A percentile compares a stretch with the other conserved stretches of the same genome.
Conservation (phyloP, 2,113 vertebrate genomes). For the Scartelaos histophorus region DNA sequence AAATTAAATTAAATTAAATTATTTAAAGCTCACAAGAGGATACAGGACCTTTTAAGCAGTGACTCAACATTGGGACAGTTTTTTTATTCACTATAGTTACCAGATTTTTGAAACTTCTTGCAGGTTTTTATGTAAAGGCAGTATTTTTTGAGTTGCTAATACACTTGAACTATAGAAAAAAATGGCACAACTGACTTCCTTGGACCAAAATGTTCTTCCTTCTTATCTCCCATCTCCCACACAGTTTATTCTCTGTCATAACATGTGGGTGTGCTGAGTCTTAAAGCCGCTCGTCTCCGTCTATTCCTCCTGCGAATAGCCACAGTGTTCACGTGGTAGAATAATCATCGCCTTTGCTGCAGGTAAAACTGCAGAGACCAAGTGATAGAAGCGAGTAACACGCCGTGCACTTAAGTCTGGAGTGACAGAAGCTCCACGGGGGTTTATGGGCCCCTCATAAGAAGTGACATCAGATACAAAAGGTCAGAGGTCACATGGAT, state of each 20-base stretch:
- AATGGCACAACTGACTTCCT: too few species aligned
- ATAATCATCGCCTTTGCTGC: constrained; percentile 26
- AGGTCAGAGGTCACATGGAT: constrained; percentile 38
- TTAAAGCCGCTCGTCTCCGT: constrained; percentile 35
- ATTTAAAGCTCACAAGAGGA: too few species aligned
- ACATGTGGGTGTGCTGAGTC: constrained; percentile 56
- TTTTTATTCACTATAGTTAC: too few species aligned
- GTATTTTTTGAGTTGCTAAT: too few species aligned
- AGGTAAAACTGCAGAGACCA: neutral
- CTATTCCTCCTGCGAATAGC: constrained; percentile 32
- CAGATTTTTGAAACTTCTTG: too few species aligned
- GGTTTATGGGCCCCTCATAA: constrained; percentile 24
- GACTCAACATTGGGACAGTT: too few species aligned
- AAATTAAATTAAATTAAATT: too few species aligned
- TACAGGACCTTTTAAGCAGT: too few species aligned
- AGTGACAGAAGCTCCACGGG: constrained; percentile 18
- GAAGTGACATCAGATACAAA: constrained; percentile 45
- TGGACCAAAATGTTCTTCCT: too few species aligned
- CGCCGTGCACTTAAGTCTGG: constrained; percentile 15
- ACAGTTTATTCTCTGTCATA: constrained; percentile 33
- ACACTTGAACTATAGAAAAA: too few species aligned
- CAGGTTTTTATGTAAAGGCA: too few species aligned
- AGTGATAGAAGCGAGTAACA: too few species aligned
- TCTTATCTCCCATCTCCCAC: constrained; percentile 12
- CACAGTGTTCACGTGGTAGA: constrained; percentile 29